Conservation (phyloP, 2,888 invertebrate genomes). For the Therioaphis trifolii region DNA sequence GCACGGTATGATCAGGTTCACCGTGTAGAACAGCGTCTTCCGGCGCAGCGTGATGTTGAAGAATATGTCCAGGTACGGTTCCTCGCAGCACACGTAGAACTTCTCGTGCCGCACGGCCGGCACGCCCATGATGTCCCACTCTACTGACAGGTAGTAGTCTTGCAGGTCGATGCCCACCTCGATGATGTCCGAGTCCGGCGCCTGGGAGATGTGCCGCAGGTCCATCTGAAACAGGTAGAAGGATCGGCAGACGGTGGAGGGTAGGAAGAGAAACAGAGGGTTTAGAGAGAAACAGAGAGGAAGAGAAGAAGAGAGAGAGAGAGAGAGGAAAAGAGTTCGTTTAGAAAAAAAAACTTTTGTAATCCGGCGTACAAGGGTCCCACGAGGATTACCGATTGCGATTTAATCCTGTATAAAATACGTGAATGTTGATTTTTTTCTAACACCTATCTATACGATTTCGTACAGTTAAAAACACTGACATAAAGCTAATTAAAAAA, state of each 20-base stretch:
- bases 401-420: too few species aligned
- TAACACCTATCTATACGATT: too few species aligned
- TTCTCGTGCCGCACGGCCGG: slow-evolving; percentile 91
- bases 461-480: too few species aligned
- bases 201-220: slow-evolving; percentile 86
- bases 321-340: not conserved
- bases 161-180: slow-evolving; percentile 91
- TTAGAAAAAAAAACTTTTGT: not conserved
- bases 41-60: slow-evolving; percentile 95
- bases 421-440: too few species aligned
- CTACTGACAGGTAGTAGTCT: slow-evolving; percentile 95
- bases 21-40: slow-evolving; percentile 97
- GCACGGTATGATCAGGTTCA: slow-evolving; percentile 96
- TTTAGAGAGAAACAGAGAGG: not conserved
- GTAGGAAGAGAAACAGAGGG: slow-evolving; percentile 8
- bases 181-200: slow-evolving; percentile 87
- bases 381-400: too few species aligned
- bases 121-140: slow-evolving; percentile 97
- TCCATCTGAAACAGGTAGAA: slow-evolving; percentile 78
- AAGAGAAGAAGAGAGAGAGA: slow-evolving; percentile 11
- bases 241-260: too few species aligned
- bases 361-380: not conserved
- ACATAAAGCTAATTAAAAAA: too few species aligned
- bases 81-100: slow-evolving; percentile 96
- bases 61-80: slow-evolving; percentile 96